Conservation (phyloP, 2,888 invertebrate species). For the Pardosa pseudoannulata region DNA sequence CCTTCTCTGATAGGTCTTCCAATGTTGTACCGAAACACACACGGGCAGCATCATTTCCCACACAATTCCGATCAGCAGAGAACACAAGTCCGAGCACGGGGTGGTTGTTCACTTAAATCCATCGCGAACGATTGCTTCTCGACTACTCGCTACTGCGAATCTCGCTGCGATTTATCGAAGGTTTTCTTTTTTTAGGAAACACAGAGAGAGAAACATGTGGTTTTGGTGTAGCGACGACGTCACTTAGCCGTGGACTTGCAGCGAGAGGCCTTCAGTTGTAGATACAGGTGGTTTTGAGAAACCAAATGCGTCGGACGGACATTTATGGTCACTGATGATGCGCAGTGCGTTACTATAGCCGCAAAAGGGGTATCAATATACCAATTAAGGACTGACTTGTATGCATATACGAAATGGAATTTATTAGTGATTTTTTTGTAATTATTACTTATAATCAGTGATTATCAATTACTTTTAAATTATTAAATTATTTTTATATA, state of each 20-base stretch:
- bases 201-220: neutral
- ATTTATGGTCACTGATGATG: no score
- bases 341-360: no score
- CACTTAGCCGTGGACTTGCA: neutral
- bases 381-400: no score
- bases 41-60: constrained; percentile 36
- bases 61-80: neutral
- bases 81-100: neutral
- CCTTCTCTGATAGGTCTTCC: constrained; percentile 39
- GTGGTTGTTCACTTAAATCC: no score
- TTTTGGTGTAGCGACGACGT: neutral
- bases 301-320: no score
- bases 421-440: no score
- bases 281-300: constrained; percentile 32
- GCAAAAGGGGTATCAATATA: no score
- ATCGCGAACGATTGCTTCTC: no score
- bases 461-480: no score
- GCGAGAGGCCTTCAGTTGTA: constrained; percentile 9
- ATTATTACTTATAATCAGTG: no score
- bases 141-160: neutral
- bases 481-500: no score
- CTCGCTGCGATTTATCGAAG: neutral
- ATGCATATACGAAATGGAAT: no score
- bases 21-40: constrained; percentile 34
- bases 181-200: neutral